Percentiles rank a stretch among this genome's conserved stretches.
phyloP scores from a whole-genome alignment of 2,113 vertebrate species.

The Oncorhynchus keta region DNA sequence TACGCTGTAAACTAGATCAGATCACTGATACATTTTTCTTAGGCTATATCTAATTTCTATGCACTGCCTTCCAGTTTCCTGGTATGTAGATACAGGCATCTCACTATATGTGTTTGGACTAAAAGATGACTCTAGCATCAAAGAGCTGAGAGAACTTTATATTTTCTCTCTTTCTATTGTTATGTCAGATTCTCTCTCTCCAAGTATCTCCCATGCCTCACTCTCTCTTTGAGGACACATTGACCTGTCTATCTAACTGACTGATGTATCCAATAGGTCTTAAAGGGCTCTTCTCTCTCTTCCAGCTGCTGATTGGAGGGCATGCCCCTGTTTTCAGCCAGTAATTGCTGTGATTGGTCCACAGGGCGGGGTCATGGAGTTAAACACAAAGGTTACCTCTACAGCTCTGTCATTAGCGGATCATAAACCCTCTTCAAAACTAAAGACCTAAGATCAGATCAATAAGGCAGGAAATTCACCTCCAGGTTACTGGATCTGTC shows the following conservation, averaged over 20 bases:
- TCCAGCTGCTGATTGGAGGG: background rate
- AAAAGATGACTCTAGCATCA: no score
- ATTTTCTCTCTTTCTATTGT: background rate
- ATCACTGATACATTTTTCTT: no score
- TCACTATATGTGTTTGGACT: no score
- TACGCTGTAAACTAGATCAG: no score
- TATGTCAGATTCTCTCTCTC: background rate
- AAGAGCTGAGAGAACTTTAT: no score
- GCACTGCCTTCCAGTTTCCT: no score
- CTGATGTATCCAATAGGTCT: background rate
- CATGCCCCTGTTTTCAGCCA: background rate
- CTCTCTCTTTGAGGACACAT: background rate
- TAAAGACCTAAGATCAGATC: constrained; percentile 1
- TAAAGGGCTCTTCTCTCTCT: background rate
- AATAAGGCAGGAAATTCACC: constrained; percentile 2
- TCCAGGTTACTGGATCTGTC: background rate
- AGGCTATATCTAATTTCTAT: no score
- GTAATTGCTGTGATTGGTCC: constrained; percentile 18
- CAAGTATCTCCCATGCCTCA: background rate
- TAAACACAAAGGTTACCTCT: constrained; percentile 1
- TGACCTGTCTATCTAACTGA: background rate
- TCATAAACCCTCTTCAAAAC: constrained; percentile 24
- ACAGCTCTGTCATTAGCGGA: constrained; percentile 21
- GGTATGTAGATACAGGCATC: no score
- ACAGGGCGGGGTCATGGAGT: constrained; percentile 10